Percentiles rank a stretch among this genome's conserved stretches.
Conservation (phyloP, 2,888 invertebrate species). For the Lepidochrysops patricia region DNA sequence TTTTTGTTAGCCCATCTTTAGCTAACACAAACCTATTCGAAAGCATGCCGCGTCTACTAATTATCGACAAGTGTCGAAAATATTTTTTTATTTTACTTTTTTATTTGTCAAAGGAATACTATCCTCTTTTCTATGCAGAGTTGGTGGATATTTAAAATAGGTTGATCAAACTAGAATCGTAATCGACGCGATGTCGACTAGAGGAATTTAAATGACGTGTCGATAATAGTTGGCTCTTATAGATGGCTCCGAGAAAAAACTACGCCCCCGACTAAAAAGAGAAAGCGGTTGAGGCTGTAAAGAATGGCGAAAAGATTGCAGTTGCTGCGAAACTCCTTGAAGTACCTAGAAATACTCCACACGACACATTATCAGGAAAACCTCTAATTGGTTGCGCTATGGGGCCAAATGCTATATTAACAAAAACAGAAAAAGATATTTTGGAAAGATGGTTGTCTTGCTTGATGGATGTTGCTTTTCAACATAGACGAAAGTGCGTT, state of each 20-base stretch:
- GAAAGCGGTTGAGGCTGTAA: slow-evolving; percentile 21
- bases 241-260: slow-evolving; percentile 22
- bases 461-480: slow-evolving; percentile 19
- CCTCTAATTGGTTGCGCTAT: slow-evolving; percentile 21
- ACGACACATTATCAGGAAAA: slow-evolving; percentile 21
- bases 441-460: slow-evolving; percentile 24
- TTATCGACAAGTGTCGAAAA: slow-evolving; percentile 20
- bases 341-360: slow-evolving; percentile 20
- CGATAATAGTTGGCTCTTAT: slow-evolving; percentile 16
- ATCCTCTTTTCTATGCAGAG: slow-evolving; percentile 5
- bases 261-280: slow-evolving; percentile 18
- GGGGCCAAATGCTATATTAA: slow-evolving; percentile 15
- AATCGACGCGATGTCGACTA: slow-evolving; percentile 17
- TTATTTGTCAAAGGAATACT: slow-evolving; percentile 14
- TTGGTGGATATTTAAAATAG: slow-evolving; percentile 4
- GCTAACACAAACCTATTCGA: too few relatives aligned
- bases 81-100: slow-evolving; percentile 16
- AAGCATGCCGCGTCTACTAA: too few relatives aligned
- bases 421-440: slow-evolving; percentile 19
- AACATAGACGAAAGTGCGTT: slow-evolving; percentile 24
- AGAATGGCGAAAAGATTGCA: slow-evolving; percentile 20
- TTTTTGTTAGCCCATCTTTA: too few relatives aligned
- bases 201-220: slow-evolving; percentile 13
- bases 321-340: slow-evolving; percentile 20
- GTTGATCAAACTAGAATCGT: slow-evolving; percentile 13